These are phyloP conservation scores for Hypsibius dujardini DNA, from an alignment of 1,140 invertebrate genomes.

Conservation along the genomic window DNA sequence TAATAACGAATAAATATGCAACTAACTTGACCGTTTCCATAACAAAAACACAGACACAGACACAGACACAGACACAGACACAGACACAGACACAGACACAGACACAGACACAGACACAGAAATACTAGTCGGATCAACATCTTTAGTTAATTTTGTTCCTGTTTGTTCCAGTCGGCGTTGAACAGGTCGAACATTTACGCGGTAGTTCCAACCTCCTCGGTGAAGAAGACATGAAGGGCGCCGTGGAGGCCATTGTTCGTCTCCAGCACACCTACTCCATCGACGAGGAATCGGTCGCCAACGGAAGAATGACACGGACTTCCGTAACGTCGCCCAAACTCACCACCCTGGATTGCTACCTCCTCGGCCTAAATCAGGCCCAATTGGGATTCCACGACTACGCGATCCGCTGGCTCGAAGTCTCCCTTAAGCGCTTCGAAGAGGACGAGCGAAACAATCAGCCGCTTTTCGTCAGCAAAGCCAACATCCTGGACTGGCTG, in stretches of 20 bases:
- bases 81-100: no score
- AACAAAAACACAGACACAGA: background rate
- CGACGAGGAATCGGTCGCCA: slow-evolving; percentile 8
- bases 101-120: background rate
- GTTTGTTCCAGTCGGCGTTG: background rate
- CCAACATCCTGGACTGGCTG: slow-evolving; percentile 11
- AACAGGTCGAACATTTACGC: background rate
- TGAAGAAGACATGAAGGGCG: slow-evolving; percentile 39
- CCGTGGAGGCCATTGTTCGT: slow-evolving; percentile 38
- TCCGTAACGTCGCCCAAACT: background rate
- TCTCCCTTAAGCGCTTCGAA: background rate
- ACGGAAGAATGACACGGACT: background rate
- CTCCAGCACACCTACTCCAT: slow-evolving; percentile 43
- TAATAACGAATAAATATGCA: no score
- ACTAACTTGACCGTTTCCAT: background rate
- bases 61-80: no score
- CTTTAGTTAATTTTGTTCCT: background rate
- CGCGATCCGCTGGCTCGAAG: background rate
- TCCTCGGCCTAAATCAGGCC: background rate
- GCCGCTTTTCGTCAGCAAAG: background rate
- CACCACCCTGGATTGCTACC: background rate
- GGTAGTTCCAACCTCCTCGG: slow-evolving; percentile 30
- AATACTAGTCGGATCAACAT: background rate
- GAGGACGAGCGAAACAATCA: background rate
- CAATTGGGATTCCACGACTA: slow-evolving; percentile 10